phyloP scores from a whole-genome alignment of 2,113 vertebrate species.

The Pelodiscus sinensis region DNA sequence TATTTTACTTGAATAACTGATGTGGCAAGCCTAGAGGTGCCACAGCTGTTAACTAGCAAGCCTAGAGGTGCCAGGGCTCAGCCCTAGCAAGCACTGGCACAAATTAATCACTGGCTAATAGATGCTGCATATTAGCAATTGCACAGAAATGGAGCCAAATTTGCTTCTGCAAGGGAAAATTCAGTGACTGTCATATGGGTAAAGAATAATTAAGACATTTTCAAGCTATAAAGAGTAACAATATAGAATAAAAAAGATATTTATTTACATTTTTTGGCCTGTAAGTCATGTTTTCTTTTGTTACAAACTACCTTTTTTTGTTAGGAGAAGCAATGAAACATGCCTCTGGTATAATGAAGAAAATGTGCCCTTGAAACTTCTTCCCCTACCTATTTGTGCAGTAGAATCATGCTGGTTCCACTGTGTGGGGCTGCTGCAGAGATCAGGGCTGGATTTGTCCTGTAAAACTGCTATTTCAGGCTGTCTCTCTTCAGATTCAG shows the following conservation, averaged over 20 bases:
- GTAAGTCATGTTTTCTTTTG: conserved; percentile 24
- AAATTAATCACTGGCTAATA: neutral
- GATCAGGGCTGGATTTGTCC: conserved; percentile 44
- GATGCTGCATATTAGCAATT: conserved; percentile 27
- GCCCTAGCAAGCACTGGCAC: neutral
- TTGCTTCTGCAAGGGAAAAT: conserved; percentile 16
- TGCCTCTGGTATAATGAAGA: conserved; percentile 35
- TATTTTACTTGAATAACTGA: neutral
- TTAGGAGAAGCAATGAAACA: conserved; percentile 2
- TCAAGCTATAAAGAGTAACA: neutral
- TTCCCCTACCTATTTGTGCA: conserved; percentile 33
- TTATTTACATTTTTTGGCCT: conserved; percentile 21
- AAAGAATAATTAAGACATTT: conserved; percentile 38
- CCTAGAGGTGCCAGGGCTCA: neutral
- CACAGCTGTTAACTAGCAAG: neutral
- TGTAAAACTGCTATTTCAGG: conserved; percentile 44
- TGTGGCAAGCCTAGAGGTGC: neutral
- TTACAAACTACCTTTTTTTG: neutral
- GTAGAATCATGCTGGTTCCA: conserved; percentile 45
- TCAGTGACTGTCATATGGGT: neutral
- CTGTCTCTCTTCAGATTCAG: neutral
- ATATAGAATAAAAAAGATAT: neutral
- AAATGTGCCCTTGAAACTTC: conserved; percentile 14
- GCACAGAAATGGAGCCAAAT: conserved; percentile 8
- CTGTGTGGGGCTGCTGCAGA: conserved; percentile 47